Evolutionary conservation across 2,888 invertebrate species (phyloP).

Genomic region (Gerosis bhagava): DNA sequence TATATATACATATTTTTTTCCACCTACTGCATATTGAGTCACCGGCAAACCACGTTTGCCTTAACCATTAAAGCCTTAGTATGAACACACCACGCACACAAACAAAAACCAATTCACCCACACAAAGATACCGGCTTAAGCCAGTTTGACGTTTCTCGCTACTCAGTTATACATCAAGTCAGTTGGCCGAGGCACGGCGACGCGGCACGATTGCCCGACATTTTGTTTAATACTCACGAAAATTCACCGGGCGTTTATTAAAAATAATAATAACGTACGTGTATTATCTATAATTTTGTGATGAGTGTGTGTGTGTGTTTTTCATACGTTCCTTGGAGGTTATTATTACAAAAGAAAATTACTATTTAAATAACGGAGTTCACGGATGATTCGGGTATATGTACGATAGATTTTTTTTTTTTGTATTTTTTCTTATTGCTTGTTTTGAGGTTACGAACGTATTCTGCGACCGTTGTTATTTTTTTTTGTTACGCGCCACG

Average conservation of each 20-base stretch:
- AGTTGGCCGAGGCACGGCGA: slow-evolving; percentile 78
- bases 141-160: slow-evolving; percentile 73
- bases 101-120: slow-evolving; percentile 37
- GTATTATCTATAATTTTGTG: slow-evolving; percentile 47
- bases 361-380: slow-evolving; percentile 27
- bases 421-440: slow-evolving; percentile 42
- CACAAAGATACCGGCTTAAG: slow-evolving; percentile 40
- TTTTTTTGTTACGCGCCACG: slow-evolving; percentile 46
- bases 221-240: slow-evolving; percentile 59
- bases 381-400: slow-evolving; percentile 55
- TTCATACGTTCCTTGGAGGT: slow-evolving; percentile 46
- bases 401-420: no score
- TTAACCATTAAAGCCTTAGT: slow-evolving; percentile 67
- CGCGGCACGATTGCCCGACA: slow-evolving; percentile 68
- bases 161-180: slow-evolving; percentile 51
- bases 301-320: slow-evolving; percentile 53
- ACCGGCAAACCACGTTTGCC: slow-evolving; percentile 36
- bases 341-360: slow-evolving; percentile 24
- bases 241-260: slow-evolving; percentile 54
- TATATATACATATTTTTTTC: slow-evolving; percentile 46
- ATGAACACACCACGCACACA: slow-evolving; percentile 37
- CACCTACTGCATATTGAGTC: slow-evolving; percentile 55
- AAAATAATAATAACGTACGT: slow-evolving; percentile 71
- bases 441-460: slow-evolving; percentile 52
- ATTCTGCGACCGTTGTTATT: slow-evolving; percentile 43